A percentile compares a stretch with the other conserved stretches of the same genome.
These are phyloP conservation scores for Excalfactoria chinensis DNA, from an alignment of 2,113 vertebrate genomes.

Conservation along the genomic window DNA sequence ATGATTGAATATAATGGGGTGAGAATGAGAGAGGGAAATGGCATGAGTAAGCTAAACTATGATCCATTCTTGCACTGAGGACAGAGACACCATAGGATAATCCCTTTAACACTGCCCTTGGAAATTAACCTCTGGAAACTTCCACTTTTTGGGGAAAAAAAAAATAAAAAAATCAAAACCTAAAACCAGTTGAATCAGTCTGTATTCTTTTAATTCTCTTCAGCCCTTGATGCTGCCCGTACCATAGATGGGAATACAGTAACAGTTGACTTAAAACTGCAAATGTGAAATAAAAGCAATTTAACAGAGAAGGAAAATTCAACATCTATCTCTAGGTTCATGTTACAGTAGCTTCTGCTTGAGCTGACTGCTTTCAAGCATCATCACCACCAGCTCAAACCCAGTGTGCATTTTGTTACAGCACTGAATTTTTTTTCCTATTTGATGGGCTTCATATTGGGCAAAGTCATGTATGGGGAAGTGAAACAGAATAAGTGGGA, in stretches of 20 bases:
- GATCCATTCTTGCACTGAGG: neutral
- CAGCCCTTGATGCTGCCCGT: neutral
- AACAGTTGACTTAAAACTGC: neutral
- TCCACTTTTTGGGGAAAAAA: neutral
- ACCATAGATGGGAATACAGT: neutral
- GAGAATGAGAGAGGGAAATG: neutral
- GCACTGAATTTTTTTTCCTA: conserved; percentile 69
- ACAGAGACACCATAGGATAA: neutral
- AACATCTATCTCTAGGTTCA: neutral
- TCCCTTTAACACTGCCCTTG: neutral
- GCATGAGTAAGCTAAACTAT: neutral
- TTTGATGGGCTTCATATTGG: conserved; percentile 67
- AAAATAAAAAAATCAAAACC: no score
- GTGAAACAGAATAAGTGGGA: conserved; percentile 23
- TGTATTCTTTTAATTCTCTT: neutral
- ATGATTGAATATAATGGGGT: neutral
- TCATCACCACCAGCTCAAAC: neutral
- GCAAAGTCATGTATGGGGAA: conserved; percentile 67
- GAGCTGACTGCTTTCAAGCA: neutral
- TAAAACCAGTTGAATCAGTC: neutral
- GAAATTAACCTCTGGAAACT: neutral
- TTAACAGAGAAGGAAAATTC: neutral
- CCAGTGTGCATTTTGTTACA: neutral
- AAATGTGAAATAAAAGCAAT: neutral
- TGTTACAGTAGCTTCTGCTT: neutral